A percentile compares a stretch with the other conserved stretches of the same genome.
Evolutionary conservation across 2,113 vertebrate genomes (phyloP).

Genomic region (Labrus mixtus): DNA sequence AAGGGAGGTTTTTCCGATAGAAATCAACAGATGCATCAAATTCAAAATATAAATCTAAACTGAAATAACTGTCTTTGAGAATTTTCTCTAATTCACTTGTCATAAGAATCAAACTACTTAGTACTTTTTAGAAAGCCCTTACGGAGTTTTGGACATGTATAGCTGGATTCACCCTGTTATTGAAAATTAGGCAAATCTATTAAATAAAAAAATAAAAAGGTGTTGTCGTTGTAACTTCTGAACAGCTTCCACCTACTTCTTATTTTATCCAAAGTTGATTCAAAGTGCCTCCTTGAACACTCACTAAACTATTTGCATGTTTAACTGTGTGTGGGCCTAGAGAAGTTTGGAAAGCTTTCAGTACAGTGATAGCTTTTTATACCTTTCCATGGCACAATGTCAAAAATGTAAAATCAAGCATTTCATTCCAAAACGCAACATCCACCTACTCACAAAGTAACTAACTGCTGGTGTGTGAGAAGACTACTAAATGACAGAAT

Average conservation of each 20-base stretch:
- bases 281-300: constrained; percentile 17
- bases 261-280: constrained; percentile 59
- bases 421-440: constrained; percentile 50
- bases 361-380: constrained; percentile 45
- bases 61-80: too few relatives aligned
- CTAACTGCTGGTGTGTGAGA: constrained; percentile 49
- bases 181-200: too few relatives aligned
- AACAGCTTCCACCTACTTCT: constrained; percentile 25
- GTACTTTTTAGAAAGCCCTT: too few relatives aligned
- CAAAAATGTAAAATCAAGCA: constrained; percentile 30
- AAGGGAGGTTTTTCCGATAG: too few relatives aligned
- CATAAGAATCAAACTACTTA: too few relatives aligned
- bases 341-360: constrained; percentile 57
- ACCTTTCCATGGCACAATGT: constrained; percentile 44
- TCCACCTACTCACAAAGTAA: constrained; percentile 51
- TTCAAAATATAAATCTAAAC: too few relatives aligned
- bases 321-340: constrained; percentile 6
- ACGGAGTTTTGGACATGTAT: too few relatives aligned
- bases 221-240: constrained; percentile 30
- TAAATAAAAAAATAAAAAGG: too few relatives aligned
- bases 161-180: too few relatives aligned
- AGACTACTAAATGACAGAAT: constrained; percentile 42
- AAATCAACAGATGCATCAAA: too few relatives aligned
- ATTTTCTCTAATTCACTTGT: too few relatives aligned
- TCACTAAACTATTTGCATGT: constrained; percentile 55